Percentiles rank a stretch among this genome's conserved stretches.
These are phyloP conservation scores for Garrulus glandarius DNA, from an alignment of 2,797 vertebrate genomes.

Conservation along the genomic window DNA sequence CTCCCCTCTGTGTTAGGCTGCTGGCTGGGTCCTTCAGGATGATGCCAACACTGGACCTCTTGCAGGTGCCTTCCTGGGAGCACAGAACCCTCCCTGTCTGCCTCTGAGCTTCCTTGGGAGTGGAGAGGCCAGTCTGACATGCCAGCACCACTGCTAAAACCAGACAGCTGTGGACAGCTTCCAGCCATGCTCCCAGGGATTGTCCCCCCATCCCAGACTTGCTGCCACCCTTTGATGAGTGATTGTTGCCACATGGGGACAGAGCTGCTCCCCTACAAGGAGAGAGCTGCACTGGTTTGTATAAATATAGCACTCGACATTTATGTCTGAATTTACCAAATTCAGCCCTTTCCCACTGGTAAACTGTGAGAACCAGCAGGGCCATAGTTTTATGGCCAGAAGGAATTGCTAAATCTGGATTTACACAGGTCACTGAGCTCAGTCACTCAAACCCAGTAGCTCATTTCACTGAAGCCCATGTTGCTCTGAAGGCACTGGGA, in stretches of 20 bases:
- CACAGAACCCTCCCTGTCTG: neutral
- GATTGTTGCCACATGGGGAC: neutral
- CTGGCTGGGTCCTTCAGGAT: neutral
- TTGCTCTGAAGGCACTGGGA: neutral
- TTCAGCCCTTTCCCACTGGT: constrained; percentile 7
- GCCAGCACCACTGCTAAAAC: neutral
- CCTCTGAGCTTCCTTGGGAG: neutral
- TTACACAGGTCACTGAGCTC: neutral
- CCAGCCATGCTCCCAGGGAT: neutral
- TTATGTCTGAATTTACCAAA: neutral
- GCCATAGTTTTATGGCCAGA: neutral
- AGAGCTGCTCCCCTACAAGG: neutral
- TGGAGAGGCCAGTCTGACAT: fast-evolving
- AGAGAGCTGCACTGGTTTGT: neutral
- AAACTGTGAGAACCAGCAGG: constrained; percentile 7
- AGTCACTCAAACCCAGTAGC: fast-evolving
- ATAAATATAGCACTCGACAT: neutral
- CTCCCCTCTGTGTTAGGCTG: neutral
- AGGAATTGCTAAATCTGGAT: neutral
- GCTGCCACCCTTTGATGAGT: neutral
- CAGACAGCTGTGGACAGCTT: neutral
- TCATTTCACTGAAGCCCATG: neutral
- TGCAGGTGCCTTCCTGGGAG: neutral
- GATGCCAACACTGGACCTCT: neutral
- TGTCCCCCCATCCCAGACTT: neutral